These are phyloP conservation scores for Apogon talboti DNA, from an alignment of 2,797 vertebrate species.

Conservation along the genomic window DNA sequence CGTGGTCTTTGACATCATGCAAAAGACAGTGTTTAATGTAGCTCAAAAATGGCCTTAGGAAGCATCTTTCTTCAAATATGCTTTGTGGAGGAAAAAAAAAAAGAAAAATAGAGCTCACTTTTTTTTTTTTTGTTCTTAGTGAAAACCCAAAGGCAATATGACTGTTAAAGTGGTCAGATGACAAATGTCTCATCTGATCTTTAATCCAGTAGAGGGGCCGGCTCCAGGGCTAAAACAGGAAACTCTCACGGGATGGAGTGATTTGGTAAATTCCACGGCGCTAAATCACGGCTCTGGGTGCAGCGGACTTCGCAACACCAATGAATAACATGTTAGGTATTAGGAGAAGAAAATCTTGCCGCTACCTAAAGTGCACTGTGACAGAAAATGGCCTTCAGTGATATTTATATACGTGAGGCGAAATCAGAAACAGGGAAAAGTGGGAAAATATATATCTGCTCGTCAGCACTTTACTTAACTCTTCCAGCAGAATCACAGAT, in stretches of 20 bases:
- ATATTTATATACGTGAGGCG: neutral
- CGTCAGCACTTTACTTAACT: neutral
- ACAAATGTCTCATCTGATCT: slow-evolving; percentile 83
- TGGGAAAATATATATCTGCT: neutral
- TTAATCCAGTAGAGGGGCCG: slow-evolving; percentile 64
- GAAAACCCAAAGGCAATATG: slow-evolving; percentile 78
- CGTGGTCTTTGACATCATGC: slow-evolving; percentile 79
- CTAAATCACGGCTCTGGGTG: slow-evolving; percentile 65
- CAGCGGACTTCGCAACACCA: slow-evolving; percentile 43
- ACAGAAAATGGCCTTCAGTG: slow-evolving; percentile 20
- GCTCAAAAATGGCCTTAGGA: slow-evolving; percentile 78
- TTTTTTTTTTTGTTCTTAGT: slow-evolving; percentile 64
- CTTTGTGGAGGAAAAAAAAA: slow-evolving; percentile 51
- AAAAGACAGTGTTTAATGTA: slow-evolving; percentile 82
- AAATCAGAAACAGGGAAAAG: slow-evolving; percentile 1
- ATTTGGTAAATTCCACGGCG: slow-evolving; percentile 72
- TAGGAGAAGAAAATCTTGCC: slow-evolving; percentile 3
- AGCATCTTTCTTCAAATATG: slow-evolving; percentile 72
- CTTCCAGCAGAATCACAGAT: too few species aligned
- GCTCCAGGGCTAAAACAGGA: slow-evolving; percentile 72
- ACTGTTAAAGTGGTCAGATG: slow-evolving; percentile 83
- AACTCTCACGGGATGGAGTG: slow-evolving; percentile 69
- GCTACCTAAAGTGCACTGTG: slow-evolving; percentile 13
- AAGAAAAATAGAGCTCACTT: slow-evolving; percentile 38
- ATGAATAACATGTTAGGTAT: slow-evolving; percentile 47